Conservation (phyloP, 2,113 vertebrate genomes). For the Speoplatyrhinus poulsoni region DNA sequence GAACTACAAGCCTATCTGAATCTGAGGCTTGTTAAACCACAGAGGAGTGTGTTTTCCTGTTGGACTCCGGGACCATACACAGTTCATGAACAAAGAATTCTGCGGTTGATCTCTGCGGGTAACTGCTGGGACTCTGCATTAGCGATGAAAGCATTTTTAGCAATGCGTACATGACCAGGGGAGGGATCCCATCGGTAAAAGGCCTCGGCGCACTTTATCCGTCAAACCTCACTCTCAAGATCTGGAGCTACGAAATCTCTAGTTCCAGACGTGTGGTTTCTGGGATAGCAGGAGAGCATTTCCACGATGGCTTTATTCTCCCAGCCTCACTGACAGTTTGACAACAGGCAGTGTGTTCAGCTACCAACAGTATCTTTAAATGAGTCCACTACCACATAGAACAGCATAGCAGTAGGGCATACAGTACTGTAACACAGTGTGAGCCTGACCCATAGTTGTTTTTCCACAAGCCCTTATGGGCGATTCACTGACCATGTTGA, state of each 20-base stretch:
- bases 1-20: conserved; percentile 11
- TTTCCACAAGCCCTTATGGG: not conserved
- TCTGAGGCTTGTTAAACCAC: conserved; percentile 27
- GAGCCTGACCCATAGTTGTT: not conserved
- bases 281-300: conserved; percentile 25
- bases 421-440: not conserved
- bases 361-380: conserved; percentile 1
- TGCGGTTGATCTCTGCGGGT: conserved; percentile 37
- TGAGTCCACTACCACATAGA: too few relatives aligned
- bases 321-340: conserved; percentile 6
- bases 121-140: conserved; percentile 30
- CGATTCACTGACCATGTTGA: not conserved
- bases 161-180: conserved; percentile 26
- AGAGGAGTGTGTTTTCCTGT: conserved; percentile 27
- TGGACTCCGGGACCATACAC: conserved; percentile 16
- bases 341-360: conserved; percentile 8
- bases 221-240: conserved; percentile 45
- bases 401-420: too few relatives aligned
- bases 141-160: conserved; percentile 38
- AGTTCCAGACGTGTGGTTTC: conserved; percentile 36
- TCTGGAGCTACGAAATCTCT: conserved; percentile 6
- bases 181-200: conserved; percentile 4
- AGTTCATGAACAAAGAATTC: conserved; percentile 24
- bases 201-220: conserved; percentile 43
- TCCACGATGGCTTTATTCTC: conserved; percentile 25